Conservation (phyloP, 1,140 invertebrate species). For the Philopotamus ludificatus region DNA sequence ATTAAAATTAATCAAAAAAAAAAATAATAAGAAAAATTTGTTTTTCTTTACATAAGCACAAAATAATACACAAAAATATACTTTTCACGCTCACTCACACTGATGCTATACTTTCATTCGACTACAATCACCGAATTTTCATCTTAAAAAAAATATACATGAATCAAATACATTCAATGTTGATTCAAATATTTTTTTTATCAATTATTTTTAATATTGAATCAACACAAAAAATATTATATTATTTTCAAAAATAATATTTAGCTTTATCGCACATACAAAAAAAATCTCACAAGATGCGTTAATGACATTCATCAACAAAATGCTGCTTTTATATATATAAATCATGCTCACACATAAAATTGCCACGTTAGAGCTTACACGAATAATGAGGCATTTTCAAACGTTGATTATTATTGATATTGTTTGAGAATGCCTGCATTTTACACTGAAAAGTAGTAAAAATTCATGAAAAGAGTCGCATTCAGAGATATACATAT, state of each 20-base stretch:
- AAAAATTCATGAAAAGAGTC: no score
- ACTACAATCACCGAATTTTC: slow-evolving; percentile 6
- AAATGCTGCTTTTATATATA: slow-evolving; percentile 21
- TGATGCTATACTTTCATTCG: slow-evolving; percentile 15
- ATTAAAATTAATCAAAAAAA: background rate
- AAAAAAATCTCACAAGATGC: slow-evolving; percentile 32
- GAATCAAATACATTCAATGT: background rate
- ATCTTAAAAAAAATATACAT: background rate
- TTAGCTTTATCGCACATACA: slow-evolving; percentile 23
- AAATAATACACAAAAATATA: slow-evolving; percentile 26
- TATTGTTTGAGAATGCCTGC: no score
- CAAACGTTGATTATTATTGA: no score
- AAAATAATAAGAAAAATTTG: slow-evolving; percentile 5
- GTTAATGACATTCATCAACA: slow-evolving; percentile 41
- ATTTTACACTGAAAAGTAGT: no score
- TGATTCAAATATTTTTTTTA: background rate
- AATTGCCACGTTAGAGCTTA: slow-evolving; percentile 17
- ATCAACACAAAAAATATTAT: background rate
- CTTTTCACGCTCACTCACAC: slow-evolving; percentile 32
- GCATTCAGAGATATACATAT: background rate
- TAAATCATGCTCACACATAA: slow-evolving; percentile 6
- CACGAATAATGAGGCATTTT: slow-evolving; percentile 21
- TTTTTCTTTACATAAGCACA: slow-evolving; percentile 13
- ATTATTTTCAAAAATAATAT: slow-evolving; percentile 1
- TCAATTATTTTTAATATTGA: background rate